Percentiles rank a stretch among this genome's conserved stretches.
Evolutionary conservation across 1,140 invertebrate species (phyloP).

Genomic region (Atopsyche davidsoni): DNA sequence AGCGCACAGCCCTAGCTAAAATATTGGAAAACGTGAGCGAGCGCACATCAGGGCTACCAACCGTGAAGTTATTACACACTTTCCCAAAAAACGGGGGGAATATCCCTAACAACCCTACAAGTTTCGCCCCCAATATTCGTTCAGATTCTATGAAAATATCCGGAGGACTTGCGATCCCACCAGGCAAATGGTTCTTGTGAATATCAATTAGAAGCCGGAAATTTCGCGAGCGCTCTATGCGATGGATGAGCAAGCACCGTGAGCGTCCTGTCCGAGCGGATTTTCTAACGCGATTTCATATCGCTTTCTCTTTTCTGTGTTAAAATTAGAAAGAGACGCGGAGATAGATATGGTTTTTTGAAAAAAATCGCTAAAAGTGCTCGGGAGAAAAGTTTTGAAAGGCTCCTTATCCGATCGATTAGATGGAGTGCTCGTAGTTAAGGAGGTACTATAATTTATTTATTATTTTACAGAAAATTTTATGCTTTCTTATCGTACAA

Average conservation of each 20-base stretch:
- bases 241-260: not conserved
- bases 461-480: too few relatives aligned
- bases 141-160: too few relatives aligned
- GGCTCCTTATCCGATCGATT: conserved; percentile 2
- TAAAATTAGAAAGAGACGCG: too few relatives aligned
- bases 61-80: conserved; percentile 30
- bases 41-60: conserved; percentile 7
- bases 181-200: conserved; percentile 27
- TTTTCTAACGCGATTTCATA: not conserved
- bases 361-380: not conserved
- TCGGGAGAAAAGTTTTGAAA: not conserved
- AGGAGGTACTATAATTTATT: too few relatives aligned
- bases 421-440: not conserved
- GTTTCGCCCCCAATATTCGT: not conserved
- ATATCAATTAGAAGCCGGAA: conserved; percentile 29
- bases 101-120: not conserved
- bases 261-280: conserved; percentile 6
- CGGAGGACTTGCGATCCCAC: conserved; percentile 3
- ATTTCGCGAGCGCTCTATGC: conserved; percentile 15
- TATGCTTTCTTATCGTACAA: too few relatives aligned
- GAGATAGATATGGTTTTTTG: not conserved
- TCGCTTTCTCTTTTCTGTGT: too few relatives aligned
- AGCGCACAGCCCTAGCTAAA: too few relatives aligned
- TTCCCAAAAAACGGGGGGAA: conserved; percentile 18
- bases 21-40: not conserved